Base-by-base conservation (phyloP, 1,140 invertebrate genomes). In the Tetraneura akinire region DNA sequence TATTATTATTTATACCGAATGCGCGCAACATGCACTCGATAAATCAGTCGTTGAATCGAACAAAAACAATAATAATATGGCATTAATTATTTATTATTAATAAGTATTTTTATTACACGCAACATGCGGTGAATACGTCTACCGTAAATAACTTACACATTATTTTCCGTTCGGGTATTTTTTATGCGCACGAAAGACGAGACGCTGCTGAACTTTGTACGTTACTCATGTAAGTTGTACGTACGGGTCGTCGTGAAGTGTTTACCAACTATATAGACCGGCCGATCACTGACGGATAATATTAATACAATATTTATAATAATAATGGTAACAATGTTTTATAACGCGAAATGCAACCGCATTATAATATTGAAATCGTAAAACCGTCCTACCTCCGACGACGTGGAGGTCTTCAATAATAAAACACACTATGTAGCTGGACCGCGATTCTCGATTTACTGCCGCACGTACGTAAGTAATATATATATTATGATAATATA, bases 141-240 rank as follows among this genome's bases (percentile, higher is more conserved):
- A 32, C 21, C 5, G 37, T 45, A 68, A 76, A 55, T 23, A 45
- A 76, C 73, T 76, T 76, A 76, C 73, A 60, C 73, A 76, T 76
- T n/a, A n/a, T n/a, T n/a, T 76, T 76, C n/a, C 32, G 13, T 4
- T 32, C 1, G 18, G 49, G 49, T 53, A 16, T 18, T 51, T 71
- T 9, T 47, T n/a, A 29, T 16, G 2, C n/a, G 26, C 16, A 32
- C 68, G 6, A 13, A 42, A 62, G 8, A 62, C n/a, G n/a, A n/a
- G n/a, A 21, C 13, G 32, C n/a, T 0, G 29, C 42, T 42, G 71
- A 53, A 76, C 73, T 76, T 76, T 45, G 73, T 42, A 60, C 51
- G 14, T 45, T 73, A 9, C 66, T 14, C 1, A 5, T 18, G 32
- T 47, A 37, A 37, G 32, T 18, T n/a, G n/a, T n/a, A n/a, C n/a